Conservation (phyloP, 2,888 invertebrate species). For the Neoascia interrupta region DNA sequence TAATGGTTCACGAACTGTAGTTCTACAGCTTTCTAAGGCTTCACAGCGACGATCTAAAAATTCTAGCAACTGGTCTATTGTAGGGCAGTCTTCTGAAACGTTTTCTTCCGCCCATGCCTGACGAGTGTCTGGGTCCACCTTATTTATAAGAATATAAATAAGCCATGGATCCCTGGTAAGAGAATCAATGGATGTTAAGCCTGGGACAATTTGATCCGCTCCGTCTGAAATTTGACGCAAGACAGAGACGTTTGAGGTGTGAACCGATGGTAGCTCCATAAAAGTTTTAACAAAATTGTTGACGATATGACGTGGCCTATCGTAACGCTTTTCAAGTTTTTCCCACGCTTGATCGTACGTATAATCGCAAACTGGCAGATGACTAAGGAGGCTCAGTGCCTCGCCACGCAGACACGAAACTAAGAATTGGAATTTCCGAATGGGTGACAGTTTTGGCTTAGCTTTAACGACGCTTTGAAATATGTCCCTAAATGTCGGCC, state of each 20-base stretch:
- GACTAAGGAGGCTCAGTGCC: slow-evolving; percentile 5
- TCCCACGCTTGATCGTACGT: slow-evolving; percentile 9
- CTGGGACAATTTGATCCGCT: slow-evolving; percentile 42
- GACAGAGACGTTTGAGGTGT: background rate
- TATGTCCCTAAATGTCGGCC: slow-evolving; percentile 22
- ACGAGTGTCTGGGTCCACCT: too few relatives aligned
- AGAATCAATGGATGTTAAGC: too few relatives aligned
- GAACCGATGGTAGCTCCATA: slow-evolving; percentile 1
- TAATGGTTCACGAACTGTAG: too few relatives aligned
- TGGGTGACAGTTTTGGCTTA: slow-evolving; percentile 1
- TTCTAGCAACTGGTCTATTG: too few relatives aligned
- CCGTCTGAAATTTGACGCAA: slow-evolving; percentile 39
- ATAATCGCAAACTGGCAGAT: background rate
- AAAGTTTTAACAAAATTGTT: slow-evolving; percentile 4
- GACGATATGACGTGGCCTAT: slow-evolving; percentile 15
- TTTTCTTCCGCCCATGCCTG: too few relatives aligned
- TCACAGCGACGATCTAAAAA: too few relatives aligned
- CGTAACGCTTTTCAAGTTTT: slow-evolving; percentile 15
- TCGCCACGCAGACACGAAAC: slow-evolving; percentile 1
- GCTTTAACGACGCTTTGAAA: slow-evolving; percentile 5
- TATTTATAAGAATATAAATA: slow-evolving; percentile 35
- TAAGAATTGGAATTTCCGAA: slow-evolving; percentile 16
- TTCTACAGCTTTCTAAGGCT: too few relatives aligned
- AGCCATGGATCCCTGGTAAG: slow-evolving; percentile 34
- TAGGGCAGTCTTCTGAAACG: too few relatives aligned